Base-by-base conservation (phyloP, 92 coral and sea anemone species). In the Phenganax marumi region DNA sequence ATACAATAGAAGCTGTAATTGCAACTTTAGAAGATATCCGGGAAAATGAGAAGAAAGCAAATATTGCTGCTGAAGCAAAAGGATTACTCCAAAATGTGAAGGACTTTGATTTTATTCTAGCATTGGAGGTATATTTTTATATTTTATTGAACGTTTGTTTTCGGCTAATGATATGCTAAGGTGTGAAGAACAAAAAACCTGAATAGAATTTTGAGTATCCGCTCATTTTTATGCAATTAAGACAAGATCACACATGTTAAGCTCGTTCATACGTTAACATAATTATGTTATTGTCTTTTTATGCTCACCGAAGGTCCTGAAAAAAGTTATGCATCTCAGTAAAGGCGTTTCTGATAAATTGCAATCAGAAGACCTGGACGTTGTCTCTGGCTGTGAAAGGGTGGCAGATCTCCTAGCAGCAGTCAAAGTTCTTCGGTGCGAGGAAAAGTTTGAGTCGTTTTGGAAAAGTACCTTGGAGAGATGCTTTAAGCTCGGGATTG, bases 401-500 rank as follows among this genome's bases (percentile, higher is more conserved):
- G 80, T 75, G n/a, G 23, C 80, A 24, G 80, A 75, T 53, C 80
- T 75, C n/a, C 66, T 75, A 50, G 63, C 80, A 8, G 80, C 80
- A 75, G 26, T 75, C 48, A 75, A 75, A 52, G 80, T 53, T 53
- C 60, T 50, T 50, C 80, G 80, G n/a, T 75, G 80, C 47, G 64
- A 75, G 60, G 80, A 21, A 21, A 75, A 75, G 14, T 75, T 75
- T 75, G 63, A 51, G 48, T 50, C 13, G n/a, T 75, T 75, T 19
- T 51, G 64, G 80, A 16, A 50, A 50, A 24, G 61, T 24, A 53
- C 61, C 64, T 53, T 75, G 80, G 63, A 75, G 63, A 75, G 60
- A 75, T 52, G 47, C 47, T 11, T 39, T 50, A 17, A 52, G 18
- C 57, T 75, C 21, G 80, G 63, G 33, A 75, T 75, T 53, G 80